Evolutionary conservation across 2,797 vertebrate species (phyloP).

Genomic region (Bryconaethiops microstoma): DNA sequence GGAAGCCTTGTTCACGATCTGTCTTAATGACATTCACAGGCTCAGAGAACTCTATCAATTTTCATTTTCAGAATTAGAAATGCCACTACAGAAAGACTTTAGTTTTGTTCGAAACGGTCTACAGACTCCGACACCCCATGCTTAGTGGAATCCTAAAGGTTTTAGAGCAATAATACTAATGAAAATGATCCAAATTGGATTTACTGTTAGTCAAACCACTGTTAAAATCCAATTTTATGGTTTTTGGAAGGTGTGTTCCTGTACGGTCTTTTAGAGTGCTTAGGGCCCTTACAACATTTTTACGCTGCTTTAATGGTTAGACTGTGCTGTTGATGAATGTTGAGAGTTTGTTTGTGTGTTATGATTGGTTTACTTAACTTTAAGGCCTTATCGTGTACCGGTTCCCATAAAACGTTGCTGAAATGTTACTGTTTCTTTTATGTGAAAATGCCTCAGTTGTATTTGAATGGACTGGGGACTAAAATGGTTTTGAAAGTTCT

Average conservation of each 20-base stretch:
- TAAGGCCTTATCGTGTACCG: conserved; percentile 17
- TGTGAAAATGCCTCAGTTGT: neutral
- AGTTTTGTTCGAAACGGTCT: neutral
- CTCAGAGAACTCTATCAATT: conserved; percentile 1
- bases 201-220: conserved; percentile 28
- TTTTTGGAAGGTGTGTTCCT: conserved; percentile 17
- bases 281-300: conserved; percentile 8
- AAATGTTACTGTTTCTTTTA: neutral
- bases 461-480: neutral
- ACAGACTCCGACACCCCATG: neutral
- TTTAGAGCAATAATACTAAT: conserved; percentile 39
- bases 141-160: neutral
- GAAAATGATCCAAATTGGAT: conserved; percentile 57
- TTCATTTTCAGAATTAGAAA: neutral
- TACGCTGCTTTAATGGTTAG: conserved; percentile 24
- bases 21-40: neutral
- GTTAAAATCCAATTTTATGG: conserved; percentile 50
- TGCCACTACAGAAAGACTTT: neutral
- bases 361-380: neutral
- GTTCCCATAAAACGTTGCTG: neutral
- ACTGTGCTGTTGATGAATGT: conserved; percentile 37
- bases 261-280: conserved; percentile 29
- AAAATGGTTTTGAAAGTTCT: neutral
- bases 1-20: conserved; percentile 3
- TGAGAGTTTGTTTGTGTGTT: neutral